Evolutionary conservation across 2,888 invertebrate species (phyloP), one percentile per base, ranked within the genome.

Genomic region (Lasioglossum leucozonium): DNA sequence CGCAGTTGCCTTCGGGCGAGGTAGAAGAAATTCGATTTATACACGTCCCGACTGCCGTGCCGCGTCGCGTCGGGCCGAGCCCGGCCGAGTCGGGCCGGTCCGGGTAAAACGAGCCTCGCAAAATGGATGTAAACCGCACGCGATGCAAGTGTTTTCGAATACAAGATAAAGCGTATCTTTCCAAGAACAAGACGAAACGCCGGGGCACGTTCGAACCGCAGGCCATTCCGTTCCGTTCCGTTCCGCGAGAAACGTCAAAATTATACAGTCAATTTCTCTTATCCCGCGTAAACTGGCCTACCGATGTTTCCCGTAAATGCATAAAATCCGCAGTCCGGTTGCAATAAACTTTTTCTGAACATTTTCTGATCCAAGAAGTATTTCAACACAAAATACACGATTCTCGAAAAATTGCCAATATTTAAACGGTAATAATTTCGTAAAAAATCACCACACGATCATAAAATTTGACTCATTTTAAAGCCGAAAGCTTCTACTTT

Each of bases 11-110:
- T 71, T 40, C 74, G 37, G 6, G 74, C 8, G 10, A 22, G 51
- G 10, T n/a, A 42, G 18, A 34, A 74, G 74, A 74, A 82, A 82
- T 75, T 82, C 82, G 74, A 82, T 82, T 74, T 82, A 74, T 82
- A 62, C n/a, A 51, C 72, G 65, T 30, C 82, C 22, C 18, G 73
- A 58, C 55, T 47, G 47, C 11, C 4, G 30, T 22, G 51, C 51
- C 22, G 51, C 22, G 10, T 2, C 22, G 51, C 22, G 51, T 8
- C 8, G 8, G 10, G 10, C 8, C 47, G 51, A n/a, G 18, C 22
- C 22, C 8, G 8, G 10, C n/a, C n/a, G n/a, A 8, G 51, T 8
- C 8, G 8, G 10, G 10, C 8, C 47, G 51, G 18, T 22, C 22
- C 8, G 8, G 10, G 55, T 74, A 58, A 82, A 74, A 81, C 72